These are phyloP conservation scores for Pimephales promelas DNA, from an alignment of 2,113 vertebrate genomes.

Conservation along the genomic window DNA sequence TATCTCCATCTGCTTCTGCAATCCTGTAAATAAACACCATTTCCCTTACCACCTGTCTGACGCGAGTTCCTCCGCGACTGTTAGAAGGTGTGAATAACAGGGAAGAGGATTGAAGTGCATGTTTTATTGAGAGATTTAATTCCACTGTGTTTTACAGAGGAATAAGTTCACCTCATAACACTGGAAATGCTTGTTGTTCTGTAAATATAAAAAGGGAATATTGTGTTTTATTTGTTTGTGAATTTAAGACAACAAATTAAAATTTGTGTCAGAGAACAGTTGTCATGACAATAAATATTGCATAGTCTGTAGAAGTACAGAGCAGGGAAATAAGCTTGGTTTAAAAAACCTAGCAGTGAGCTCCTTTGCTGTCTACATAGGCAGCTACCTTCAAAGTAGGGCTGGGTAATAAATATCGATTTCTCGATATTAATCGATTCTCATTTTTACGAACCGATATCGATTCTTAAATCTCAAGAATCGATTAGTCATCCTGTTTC, in stretches of 20 bases:
- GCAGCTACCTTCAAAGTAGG: not conserved
- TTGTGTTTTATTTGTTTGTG: conserved; percentile 1
- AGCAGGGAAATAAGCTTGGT: not conserved
- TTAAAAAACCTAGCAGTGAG: not conserved
- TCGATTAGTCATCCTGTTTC: too few species aligned
- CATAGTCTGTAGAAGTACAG: not conserved
- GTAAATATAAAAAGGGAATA: not conserved
- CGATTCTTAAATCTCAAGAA: too few species aligned
- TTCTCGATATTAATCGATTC: too few species aligned
- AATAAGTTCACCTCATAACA: conserved; percentile 36
- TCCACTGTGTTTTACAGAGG: conserved; percentile 31
- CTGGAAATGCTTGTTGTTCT: conserved; percentile 19
- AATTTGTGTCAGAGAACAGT: conserved; percentile 16
- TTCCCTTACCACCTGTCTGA: too few species aligned
- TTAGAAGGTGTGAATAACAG: conserved; percentile 8
- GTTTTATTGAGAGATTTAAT: conserved; percentile 28
- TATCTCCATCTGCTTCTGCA: too few species aligned
- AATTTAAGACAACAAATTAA: conserved; percentile 6
- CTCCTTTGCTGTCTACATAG: not conserved
- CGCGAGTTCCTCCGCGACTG: too few species aligned
- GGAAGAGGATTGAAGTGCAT: not conserved
- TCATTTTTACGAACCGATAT: too few species aligned
- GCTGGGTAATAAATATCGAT: too few species aligned
- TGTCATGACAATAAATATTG: not conserved
- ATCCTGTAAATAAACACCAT: too few species aligned